These are phyloP conservation scores for Acronicta aceris DNA, from an alignment of 2,888 invertebrate species.

Conservation along the genomic window DNA sequence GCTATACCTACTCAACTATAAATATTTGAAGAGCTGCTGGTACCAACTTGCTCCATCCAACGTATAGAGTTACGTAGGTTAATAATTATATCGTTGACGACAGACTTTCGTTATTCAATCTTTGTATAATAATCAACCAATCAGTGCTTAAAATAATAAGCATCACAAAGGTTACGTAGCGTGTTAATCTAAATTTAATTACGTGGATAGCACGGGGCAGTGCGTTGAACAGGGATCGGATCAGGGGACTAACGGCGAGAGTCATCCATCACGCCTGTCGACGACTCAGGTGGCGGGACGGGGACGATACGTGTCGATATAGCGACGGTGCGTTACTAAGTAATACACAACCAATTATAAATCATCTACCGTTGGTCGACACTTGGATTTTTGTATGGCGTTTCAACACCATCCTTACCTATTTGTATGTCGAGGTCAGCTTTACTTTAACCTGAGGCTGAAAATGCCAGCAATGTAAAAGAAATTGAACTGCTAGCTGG, in stretches of 20 bases:
- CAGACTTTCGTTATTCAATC: not conserved
- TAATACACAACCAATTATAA: not conserved
- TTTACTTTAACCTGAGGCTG: no score
- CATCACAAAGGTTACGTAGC: conserved; percentile 9
- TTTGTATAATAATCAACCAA: not conserved
- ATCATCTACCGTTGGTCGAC: not conserved
- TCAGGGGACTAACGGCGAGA: conserved; percentile 23
- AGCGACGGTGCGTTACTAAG: conserved; percentile 2
- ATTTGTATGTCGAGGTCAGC: no score
- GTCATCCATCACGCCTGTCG: conserved; percentile 71
- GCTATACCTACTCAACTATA: no score
- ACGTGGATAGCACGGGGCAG: conserved; percentile 23
- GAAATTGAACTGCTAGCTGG: no score
- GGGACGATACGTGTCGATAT: conserved; percentile 50
- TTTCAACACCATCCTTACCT: no score
- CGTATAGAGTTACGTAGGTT: no score
- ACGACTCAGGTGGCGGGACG: conserved; percentile 69
- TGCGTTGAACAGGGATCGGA: conserved; percentile 23
- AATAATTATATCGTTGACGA: no score
- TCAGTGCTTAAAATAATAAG: not conserved
- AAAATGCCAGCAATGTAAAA: no score
- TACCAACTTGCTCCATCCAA: no score
- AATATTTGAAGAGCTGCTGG: no score
- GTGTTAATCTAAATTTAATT: conserved; percentile 55
- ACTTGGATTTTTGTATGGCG: no score